Evolutionary conservation across 2,888 invertebrate species (phyloP).

Genomic region (Chymomyza amoena): DNA sequence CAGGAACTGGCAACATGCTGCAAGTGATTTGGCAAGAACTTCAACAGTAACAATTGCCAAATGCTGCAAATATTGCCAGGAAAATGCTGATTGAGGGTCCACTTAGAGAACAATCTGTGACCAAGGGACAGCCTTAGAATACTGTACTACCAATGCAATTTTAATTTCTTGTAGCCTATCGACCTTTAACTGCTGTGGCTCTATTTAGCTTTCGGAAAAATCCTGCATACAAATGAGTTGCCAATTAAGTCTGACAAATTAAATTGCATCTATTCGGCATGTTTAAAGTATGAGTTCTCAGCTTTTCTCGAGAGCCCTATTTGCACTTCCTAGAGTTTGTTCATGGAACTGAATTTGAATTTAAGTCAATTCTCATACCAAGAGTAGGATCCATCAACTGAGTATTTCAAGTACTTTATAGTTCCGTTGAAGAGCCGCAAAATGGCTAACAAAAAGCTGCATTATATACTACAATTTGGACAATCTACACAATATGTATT

Average conservation of each 20-base stretch:
- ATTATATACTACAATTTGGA: neutral
- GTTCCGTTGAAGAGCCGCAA: constrained; percentile 51
- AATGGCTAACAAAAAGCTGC: neutral
- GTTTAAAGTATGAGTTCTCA: neutral
- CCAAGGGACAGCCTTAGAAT: constrained; percentile 59
- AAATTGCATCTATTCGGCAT: constrained; percentile 7
- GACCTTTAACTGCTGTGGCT: constrained; percentile 14
- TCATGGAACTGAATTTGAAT: constrained; percentile 37
- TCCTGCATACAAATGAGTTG: constrained; percentile 27
- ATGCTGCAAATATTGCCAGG: constrained; percentile 60
- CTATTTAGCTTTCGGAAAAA: neutral
- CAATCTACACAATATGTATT: constrained; percentile 9
- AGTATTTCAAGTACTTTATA: constrained; percentile 43
- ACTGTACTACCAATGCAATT: constrained; percentile 27
- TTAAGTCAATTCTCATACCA: constrained; percentile 11
- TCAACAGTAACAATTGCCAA: constrained; percentile 28
- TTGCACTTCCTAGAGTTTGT: constrained; percentile 39
- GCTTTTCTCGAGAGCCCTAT: constrained; percentile 37
- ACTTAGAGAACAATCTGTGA: constrained; percentile 58
- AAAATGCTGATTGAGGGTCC: constrained; percentile 58
- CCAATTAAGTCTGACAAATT: constrained; percentile 21
- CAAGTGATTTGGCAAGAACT: constrained; percentile 15
- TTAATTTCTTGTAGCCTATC: constrained; percentile 11
- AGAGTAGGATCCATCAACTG: constrained; percentile 51
- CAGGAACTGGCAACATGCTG: neutral